Evolutionary conservation across 2,113 vertebrate genomes (phyloP).

Genomic region (Phylloscopus trochilus): DNA sequence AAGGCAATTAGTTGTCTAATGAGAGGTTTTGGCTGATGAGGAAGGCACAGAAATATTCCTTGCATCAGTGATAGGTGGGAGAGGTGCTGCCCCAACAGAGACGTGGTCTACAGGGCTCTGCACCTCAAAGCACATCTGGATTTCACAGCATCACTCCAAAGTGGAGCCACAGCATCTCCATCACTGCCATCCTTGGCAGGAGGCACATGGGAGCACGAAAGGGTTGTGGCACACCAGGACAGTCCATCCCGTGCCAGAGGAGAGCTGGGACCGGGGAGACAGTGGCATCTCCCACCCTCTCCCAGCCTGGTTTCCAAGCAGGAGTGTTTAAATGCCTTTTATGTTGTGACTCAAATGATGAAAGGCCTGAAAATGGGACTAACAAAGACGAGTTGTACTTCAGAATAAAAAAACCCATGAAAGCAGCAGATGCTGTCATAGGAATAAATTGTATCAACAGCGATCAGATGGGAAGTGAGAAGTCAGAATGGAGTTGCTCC

Average conservation of each 20-base stretch:
- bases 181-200: background rate
- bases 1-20: background rate
- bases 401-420: slow-evolving; percentile 34
- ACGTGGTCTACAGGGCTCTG: fast-evolving
- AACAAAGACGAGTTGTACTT: slow-evolving; percentile 57
- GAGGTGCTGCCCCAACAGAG: background rate
- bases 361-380: slow-evolving; percentile 46
- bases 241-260: background rate
- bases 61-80: background rate
- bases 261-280: background rate
- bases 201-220: fast-evolving
- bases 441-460: slow-evolving; percentile 55
- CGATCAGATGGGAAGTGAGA: slow-evolving; percentile 47
- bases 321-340: slow-evolving; percentile 50
- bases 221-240: background rate
- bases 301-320: background rate
- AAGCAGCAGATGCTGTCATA: slow-evolving; percentile 57
- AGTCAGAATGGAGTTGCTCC: slow-evolving; percentile 12
- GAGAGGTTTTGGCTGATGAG: background rate
- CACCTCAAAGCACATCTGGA: background rate
- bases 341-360: slow-evolving; percentile 42
- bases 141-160: background rate
- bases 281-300: background rate
- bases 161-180: background rate
- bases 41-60: background rate